These are phyloP conservation scores for Lepisosteus osseus DNA, from an alignment of 2,113 vertebrate genomes.

Conservation along the genomic window DNA sequence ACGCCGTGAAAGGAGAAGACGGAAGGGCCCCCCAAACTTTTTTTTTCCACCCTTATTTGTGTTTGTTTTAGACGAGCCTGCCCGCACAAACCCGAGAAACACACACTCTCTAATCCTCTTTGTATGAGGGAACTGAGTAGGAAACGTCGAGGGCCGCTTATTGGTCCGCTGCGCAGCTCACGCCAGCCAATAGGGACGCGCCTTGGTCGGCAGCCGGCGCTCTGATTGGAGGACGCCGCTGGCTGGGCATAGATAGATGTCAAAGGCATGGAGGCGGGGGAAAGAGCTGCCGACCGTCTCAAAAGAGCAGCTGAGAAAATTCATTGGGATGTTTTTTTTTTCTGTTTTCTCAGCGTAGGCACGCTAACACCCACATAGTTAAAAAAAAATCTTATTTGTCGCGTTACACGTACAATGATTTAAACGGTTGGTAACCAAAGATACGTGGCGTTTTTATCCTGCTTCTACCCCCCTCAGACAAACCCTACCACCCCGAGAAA, in stretches of 20 bases:
- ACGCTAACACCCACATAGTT: constrained; percentile 1
- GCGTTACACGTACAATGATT: too few species aligned
- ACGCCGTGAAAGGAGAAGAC: background rate
- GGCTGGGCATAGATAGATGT: background rate
- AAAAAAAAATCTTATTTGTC: background rate
- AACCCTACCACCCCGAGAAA: too few species aligned
- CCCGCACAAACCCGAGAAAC: constrained; percentile 6
- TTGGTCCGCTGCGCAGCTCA: constrained; percentile 28
- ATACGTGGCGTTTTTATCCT: background rate
- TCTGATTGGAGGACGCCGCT: constrained; percentile 31
- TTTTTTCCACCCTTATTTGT: background rate
- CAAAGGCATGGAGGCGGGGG: background rate
- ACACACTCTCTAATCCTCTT: constrained; percentile 40
- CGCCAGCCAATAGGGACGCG: constrained; percentile 34
- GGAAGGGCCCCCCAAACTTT: constrained; percentile 31
- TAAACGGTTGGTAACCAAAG: background rate
- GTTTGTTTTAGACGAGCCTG: constrained; percentile 8
- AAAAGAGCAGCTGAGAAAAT: background rate
- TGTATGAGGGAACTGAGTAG: constrained; percentile 44
- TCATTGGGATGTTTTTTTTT: background rate
- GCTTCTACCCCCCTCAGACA: too few species aligned
- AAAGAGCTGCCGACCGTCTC: background rate
- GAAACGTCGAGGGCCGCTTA: constrained; percentile 27
- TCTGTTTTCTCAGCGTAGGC: background rate
- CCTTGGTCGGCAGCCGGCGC: background rate